Conservation (phyloP, 37 sponge, comb jelly and placozoan genomes). For the Spongilla lacustris region DNA sequence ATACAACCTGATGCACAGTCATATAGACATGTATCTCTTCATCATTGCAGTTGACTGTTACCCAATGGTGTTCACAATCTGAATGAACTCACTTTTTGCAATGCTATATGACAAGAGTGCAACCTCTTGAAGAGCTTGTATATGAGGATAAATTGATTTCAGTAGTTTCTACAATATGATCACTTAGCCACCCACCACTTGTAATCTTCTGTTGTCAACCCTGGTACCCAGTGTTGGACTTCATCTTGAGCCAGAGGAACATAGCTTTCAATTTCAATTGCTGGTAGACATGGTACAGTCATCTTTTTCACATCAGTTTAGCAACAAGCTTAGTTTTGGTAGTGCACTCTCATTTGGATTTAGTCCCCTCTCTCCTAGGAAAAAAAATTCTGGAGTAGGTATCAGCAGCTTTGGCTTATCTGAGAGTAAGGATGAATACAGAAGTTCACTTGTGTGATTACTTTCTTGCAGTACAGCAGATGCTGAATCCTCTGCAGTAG, state of each 20-base stretch:
- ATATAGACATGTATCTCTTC: slow-evolving; percentile 29
- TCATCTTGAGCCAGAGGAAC: slow-evolving; percentile 1
- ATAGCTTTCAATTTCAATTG: not conserved
- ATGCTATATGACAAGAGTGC: slow-evolving; percentile 10
- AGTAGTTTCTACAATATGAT: slow-evolving; percentile 6
- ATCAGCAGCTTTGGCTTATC: too few species aligned
- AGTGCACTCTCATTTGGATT: not conserved
- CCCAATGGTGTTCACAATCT: slow-evolving; percentile 37
- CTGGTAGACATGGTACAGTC: not conserved
- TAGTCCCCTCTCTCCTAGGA: not conserved
- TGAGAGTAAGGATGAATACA: too few species aligned
- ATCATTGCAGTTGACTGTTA: slow-evolving; percentile 20
- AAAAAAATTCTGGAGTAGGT: not conserved
- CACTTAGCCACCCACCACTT: slow-evolving; percentile 21
- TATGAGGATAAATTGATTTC: slow-evolving; percentile 2
- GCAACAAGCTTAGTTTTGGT: not conserved
- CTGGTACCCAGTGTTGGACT: not conserved
- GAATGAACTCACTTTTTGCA: slow-evolving; percentile 26
- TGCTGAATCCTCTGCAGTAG: too few species aligned
- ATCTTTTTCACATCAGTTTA: not conserved
- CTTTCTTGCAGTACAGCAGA: too few species aligned
- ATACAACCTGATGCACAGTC: slow-evolving; percentile 5
- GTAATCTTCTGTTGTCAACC: slow-evolving; percentile 34
- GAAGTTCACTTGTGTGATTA: too few species aligned
- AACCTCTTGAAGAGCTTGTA: slow-evolving; percentile 11